phyloP scores from a whole-genome alignment of 2,113 vertebrate species.

The Rousettus leschenaultii region DNA sequence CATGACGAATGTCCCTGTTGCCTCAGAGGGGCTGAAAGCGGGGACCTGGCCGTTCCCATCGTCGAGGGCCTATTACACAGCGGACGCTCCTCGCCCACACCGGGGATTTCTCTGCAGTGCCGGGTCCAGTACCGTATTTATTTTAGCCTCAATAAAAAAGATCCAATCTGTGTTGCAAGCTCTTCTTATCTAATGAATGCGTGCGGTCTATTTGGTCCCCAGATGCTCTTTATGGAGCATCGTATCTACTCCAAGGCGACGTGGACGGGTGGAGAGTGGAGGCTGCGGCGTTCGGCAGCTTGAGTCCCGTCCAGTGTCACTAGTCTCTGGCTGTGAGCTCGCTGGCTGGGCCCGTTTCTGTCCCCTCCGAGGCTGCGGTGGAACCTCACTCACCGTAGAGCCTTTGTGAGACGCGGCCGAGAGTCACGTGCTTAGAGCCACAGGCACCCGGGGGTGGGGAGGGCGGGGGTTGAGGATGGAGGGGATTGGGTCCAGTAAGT shows the following conservation, averaged over 20 bases:
- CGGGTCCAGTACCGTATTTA: no score
- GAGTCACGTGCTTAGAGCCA: fast-evolving
- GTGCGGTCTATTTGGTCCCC: not conserved
- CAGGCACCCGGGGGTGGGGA: fast-evolving
- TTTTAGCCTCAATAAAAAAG: not conserved
- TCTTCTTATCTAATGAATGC: not conserved
- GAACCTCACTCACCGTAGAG: no score
- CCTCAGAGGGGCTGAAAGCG: not conserved
- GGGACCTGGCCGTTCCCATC: not conserved
- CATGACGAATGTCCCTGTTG: not conserved
- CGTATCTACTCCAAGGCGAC: not conserved
- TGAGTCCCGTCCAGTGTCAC: not conserved
- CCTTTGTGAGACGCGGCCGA: not conserved
- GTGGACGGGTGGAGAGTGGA: not conserved
- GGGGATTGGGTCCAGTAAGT: no score
- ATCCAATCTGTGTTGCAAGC: not conserved
- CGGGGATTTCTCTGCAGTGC: not conserved
- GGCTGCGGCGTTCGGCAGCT: not conserved
- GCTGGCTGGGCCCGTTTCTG: not conserved
- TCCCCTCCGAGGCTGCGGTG: not conserved
- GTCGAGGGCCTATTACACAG: fast-evolving
- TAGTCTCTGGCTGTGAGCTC: not conserved
- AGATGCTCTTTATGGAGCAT: not conserved
- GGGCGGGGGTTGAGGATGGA: no score
- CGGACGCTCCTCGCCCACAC: fast-evolving